Base-by-base conservation (phyloP, 2,888 invertebrate genomes). In the Eupeodes luniger region DNA sequence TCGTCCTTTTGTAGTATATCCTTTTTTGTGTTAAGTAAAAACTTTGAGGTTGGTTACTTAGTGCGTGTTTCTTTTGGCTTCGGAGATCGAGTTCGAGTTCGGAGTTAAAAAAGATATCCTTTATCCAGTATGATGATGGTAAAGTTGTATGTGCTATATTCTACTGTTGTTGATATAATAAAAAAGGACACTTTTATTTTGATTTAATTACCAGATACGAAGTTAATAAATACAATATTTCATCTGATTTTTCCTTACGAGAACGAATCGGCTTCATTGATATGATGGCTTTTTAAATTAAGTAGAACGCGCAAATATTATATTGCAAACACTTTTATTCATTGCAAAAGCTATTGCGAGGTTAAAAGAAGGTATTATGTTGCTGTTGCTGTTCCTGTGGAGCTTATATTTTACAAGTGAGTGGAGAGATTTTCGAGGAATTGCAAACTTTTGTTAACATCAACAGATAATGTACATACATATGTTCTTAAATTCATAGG, bases 71-170 rank as follows among this genome's bases (percentile, higher is more conserved):
- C 57, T 53, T 44, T 12, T 40, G 16, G 40, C 40, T 7, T 27
- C 27, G 27, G 27, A 27, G n/a, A n/a, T n/a, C n/a, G n/a, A n/a
- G n/a, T n/a, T n/a, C n/a, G n/a, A n/a, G 27, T 27, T 27, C 3
- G 27, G 2, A 27, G 27, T 78, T 78, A 81, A 69, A 64, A 27
- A 16, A 36, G n/a, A 57, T 69, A 70, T 84, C 44, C 44, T 34
- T 34, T 62, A 72, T 57, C 57, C 9, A 40, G 40, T 40, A 5
- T 40, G 5, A 1, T 36, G 36, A 7, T 36, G 36, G 44, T 19
- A 27, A 27, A 27, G 27, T 27, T 27, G 7, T 64, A 19, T 16
- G 12, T 12, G 2, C 9, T 34, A 19, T 12, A 53, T 16, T 55
- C 34, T 49, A 44, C 51, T 51, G 49, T 36, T 59, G 49, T 51